These are phyloP conservation scores for Chouioia cunea DNA, from an alignment of 2,888 invertebrate species.

Conservation along the genomic window DNA sequence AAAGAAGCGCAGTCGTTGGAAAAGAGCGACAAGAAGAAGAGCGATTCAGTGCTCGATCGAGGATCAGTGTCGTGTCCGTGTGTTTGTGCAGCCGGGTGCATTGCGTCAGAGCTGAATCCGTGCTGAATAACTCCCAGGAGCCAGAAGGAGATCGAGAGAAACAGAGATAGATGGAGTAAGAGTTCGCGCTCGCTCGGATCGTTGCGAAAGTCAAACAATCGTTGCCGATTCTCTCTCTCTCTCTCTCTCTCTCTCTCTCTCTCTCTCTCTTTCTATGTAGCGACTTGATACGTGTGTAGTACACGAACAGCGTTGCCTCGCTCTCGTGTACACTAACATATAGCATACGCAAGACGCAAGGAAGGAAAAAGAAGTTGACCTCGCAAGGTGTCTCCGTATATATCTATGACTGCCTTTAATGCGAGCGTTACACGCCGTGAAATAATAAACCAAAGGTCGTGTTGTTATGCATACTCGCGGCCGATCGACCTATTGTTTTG, in stretches of 20 bases:
- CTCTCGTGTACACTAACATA: background rate
- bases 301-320: background rate
- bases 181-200: slow-evolving; percentile 11
- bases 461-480: background rate
- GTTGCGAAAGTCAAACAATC: slow-evolving; percentile 65
- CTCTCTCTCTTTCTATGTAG: background rate
- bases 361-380: background rate
- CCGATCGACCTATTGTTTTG: too few species aligned
- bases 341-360: background rate
- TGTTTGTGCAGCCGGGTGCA: background rate
- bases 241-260: background rate
- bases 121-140: slow-evolving; percentile 59
- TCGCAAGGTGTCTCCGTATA: background rate
- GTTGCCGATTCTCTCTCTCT: slow-evolving; percentile 27
- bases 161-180: slow-evolving; percentile 22
- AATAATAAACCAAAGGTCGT: slow-evolving; percentile 41
- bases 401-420: background rate
- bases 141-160: background rate
- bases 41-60: slow-evolving; percentile 16
- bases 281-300: background rate
- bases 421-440: background rate
- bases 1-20: background rate
- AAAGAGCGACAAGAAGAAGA: too few species aligned
- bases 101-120: slow-evolving; percentile 51
- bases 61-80: background rate